Evolutionary conservation across 2,797 vertebrate species (phyloP).

Genomic region (Gymnocypris eckloni): DNA sequence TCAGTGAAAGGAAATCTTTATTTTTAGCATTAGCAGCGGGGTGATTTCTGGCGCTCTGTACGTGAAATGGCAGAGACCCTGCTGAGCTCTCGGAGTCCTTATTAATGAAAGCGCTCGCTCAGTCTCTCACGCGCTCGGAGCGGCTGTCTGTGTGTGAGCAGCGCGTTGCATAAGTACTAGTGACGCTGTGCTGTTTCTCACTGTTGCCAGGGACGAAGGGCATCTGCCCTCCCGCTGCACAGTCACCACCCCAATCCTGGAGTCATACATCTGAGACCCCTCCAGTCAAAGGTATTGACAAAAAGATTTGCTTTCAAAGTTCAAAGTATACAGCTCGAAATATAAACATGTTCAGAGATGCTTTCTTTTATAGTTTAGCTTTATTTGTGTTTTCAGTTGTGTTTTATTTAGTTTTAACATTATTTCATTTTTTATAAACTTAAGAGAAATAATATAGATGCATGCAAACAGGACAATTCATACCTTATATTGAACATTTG

Average conservation of each 20-base stretch:
- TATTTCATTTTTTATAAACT: neutral
- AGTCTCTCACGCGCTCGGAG: slow-evolving; percentile 34
- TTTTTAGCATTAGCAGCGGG: slow-evolving; percentile 44
- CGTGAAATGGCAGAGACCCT: slow-evolving; percentile 41
- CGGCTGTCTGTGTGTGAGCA: slow-evolving; percentile 36
- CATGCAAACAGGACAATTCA: neutral
- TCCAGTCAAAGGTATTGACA: neutral
- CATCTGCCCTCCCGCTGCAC: slow-evolving; percentile 38
- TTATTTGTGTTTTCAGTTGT: neutral
- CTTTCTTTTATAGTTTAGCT: neutral
- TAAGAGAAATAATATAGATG: neutral
- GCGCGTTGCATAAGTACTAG: slow-evolving; percentile 54
- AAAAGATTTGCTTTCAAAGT: neutral
- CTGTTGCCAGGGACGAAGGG: slow-evolving; percentile 60
- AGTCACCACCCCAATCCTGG: slow-evolving; percentile 11
- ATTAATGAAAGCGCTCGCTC: slow-evolving; percentile 51
- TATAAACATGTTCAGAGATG: neutral
- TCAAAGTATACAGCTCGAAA: neutral
- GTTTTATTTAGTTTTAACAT: neutral
- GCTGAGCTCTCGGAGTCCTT: slow-evolving; percentile 42
- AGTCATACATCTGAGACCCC: slow-evolving; percentile 16
- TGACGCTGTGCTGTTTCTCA: slow-evolving; percentile 48
- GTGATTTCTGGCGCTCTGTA: slow-evolving; percentile 27
- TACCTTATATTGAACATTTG: neutral
- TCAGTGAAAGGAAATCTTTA: slow-evolving; percentile 35